Conservation (phyloP, 2,797 vertebrate species). For the Rhodeus uyekii region DNA sequence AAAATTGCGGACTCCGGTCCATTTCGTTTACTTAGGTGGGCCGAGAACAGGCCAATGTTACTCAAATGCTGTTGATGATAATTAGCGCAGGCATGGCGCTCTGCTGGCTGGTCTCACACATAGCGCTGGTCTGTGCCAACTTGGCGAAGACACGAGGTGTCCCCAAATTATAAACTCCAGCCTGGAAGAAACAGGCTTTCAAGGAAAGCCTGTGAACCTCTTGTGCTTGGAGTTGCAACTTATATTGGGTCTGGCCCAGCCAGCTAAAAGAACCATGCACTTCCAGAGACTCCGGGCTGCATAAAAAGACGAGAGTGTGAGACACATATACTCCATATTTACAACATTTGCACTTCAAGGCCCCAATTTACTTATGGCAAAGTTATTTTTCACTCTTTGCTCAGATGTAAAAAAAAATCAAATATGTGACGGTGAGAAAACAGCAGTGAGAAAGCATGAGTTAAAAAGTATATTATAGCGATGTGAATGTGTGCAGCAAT, state of each 20-base stretch:
- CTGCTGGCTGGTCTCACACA: slow-evolving; percentile 87
- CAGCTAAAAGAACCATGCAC: slow-evolving; percentile 90
- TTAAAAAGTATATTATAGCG: background rate
- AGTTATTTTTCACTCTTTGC: background rate
- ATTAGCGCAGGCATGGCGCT: slow-evolving; percentile 89
- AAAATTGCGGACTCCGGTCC: slow-evolving; percentile 52
- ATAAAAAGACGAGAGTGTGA: slow-evolving; percentile 1
- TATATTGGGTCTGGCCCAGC: slow-evolving; percentile 94
- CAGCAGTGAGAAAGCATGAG: background rate
- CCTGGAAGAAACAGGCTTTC: slow-evolving; percentile 90
- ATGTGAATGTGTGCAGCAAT: background rate
- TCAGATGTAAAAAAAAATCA: background rate
- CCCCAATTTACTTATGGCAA: background rate
- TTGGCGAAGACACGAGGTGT: slow-evolving; percentile 91
- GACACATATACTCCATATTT: background rate
- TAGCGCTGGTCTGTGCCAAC: slow-evolving; percentile 79
- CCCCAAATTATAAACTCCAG: slow-evolving; percentile 95
- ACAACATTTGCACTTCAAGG: background rate
- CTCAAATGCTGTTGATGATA: slow-evolving; percentile 88
- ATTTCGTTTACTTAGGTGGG: background rate
- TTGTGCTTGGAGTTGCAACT: slow-evolving; percentile 85
- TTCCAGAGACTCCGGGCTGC: slow-evolving; percentile 84
- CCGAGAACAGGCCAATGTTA: slow-evolving; percentile 4
- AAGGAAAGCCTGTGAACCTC: slow-evolving; percentile 84
- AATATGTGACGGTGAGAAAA: background rate